Percentiles rank a stretch among this genome's conserved stretches.
phyloP scores from a whole-genome alignment of 2,113 vertebrate genomes.

The Stegastes partitus region DNA sequence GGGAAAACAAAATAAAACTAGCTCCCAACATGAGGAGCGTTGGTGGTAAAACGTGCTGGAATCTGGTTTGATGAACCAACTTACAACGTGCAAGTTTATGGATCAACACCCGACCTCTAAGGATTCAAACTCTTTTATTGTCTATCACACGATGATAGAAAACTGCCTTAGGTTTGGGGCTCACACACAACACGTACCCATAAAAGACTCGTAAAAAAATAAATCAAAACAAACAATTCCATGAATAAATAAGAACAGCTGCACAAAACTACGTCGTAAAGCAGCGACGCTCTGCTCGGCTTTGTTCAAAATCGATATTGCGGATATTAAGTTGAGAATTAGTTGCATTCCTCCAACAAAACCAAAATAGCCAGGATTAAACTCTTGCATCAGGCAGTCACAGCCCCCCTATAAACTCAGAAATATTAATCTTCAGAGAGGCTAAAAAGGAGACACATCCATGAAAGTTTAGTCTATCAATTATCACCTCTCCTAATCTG shows the following conservation, averaged over 20 bases:
- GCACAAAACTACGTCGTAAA: too few species aligned
- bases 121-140: too few species aligned
- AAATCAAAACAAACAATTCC: too few species aligned
- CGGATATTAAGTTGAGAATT: too few species aligned
- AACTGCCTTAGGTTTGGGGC: too few species aligned
- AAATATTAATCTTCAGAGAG: conserved; percentile 39
- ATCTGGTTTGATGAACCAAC: not conserved
- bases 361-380: not conserved
- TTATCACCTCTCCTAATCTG: conserved; percentile 30
- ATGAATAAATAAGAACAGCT: too few species aligned
- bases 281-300: too few species aligned
- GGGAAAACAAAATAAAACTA: conserved; percentile 3
- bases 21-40: not conserved
- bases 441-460: conserved; percentile 9
- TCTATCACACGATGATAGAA: too few species aligned
- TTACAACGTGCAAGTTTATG: not conserved
- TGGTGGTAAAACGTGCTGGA: not conserved
- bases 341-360: not conserved
- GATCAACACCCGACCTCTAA: not conserved
- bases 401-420: conserved; percentile 2
- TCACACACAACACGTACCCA: too few species aligned
- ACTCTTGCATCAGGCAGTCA: conserved; percentile 3
- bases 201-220: too few species aligned
- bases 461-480: conserved; percentile 23
- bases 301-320: too few species aligned